Conservation (phyloP, 2,797 vertebrate genomes). For the Echeneis naucrates region DNA sequence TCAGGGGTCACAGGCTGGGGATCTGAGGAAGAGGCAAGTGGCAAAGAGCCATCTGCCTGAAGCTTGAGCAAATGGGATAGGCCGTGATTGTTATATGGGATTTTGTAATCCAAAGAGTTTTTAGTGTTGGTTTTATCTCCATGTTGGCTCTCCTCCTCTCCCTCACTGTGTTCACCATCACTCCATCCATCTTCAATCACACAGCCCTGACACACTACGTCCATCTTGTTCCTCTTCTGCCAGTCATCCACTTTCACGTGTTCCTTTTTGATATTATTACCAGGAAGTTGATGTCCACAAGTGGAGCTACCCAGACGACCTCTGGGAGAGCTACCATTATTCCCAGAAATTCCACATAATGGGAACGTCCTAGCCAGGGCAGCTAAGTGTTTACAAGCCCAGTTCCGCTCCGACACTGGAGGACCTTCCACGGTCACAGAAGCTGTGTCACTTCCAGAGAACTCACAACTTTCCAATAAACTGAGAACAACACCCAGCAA, state of each 20-base stretch:
- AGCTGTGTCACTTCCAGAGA: slow-evolving; percentile 90
- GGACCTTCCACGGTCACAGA: slow-evolving; percentile 92
- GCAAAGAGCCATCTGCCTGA: slow-evolving; percentile 78
- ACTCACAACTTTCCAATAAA: slow-evolving; percentile 93
- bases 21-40: slow-evolving; percentile 77
- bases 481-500: slow-evolving; percentile 89
- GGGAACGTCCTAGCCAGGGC: slow-evolving; percentile 85
- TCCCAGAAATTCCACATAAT: slow-evolving; percentile 46
- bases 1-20: slow-evolving; percentile 74
- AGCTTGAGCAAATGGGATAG: slow-evolving; percentile 85
- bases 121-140: slow-evolving; percentile 41
- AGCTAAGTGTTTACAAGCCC: slow-evolving; percentile 92
- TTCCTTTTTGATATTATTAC: slow-evolving; percentile 73
- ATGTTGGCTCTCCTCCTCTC: slow-evolving; percentile 83
- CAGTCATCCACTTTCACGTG: slow-evolving; percentile 75
- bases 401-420: slow-evolving; percentile 89
- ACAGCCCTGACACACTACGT: slow-evolving; percentile 78
- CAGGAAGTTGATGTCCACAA: slow-evolving; percentile 59
- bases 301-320: slow-evolving; percentile 30
- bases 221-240: slow-evolving; percentile 74
- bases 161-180: slow-evolving; percentile 85
- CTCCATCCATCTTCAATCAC: slow-evolving; percentile 83
- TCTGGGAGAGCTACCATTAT: slow-evolving; percentile 25
- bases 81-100: slow-evolving; percentile 85
- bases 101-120: slow-evolving; percentile 72